phyloP scores from a whole-genome alignment of 2,888 invertebrate species.

The Noctuana brunneofusca region DNA sequence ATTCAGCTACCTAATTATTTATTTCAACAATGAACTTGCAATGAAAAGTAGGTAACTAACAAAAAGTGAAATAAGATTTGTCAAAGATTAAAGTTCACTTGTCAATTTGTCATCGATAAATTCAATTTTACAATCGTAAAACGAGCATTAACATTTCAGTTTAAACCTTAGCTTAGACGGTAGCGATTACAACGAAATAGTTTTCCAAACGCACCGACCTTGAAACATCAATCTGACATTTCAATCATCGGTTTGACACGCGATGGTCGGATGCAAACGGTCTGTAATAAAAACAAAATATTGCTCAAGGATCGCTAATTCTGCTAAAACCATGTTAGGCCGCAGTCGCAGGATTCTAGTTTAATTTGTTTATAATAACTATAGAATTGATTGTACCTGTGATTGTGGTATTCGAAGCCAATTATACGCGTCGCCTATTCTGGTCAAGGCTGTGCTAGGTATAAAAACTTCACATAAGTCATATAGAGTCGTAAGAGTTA shows the following conservation, averaged over 20 bases:
- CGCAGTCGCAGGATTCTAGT: slow-evolving; percentile 24
- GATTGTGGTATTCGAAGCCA: slow-evolving; percentile 26
- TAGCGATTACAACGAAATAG: slow-evolving; percentile 6
- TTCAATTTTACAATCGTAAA: neutral
- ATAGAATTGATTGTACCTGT: slow-evolving; percentile 28
- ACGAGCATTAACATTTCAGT: neutral
- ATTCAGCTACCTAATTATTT: too few relatives aligned
- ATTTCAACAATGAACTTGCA: too few relatives aligned
- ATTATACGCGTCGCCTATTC: slow-evolving; percentile 15
- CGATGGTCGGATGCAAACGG: slow-evolving; percentile 37
- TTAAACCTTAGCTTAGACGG: neutral
- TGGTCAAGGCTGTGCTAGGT: slow-evolving; percentile 20
- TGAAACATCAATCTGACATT: slow-evolving; percentile 32
- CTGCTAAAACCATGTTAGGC: slow-evolving; percentile 37
- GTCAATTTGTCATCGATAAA: neutral
- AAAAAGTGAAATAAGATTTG: too few relatives aligned
- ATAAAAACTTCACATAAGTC: slow-evolving; percentile 15
- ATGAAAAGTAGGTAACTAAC: too few relatives aligned
- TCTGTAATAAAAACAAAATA: slow-evolving; percentile 29
- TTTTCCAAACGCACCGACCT: slow-evolving; percentile 1
- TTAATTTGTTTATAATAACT: slow-evolving; percentile 31
- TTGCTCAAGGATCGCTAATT: slow-evolving; percentile 32
- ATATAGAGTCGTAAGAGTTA: slow-evolving; percentile 6
- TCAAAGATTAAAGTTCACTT: neutral
- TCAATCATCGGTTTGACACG: slow-evolving; percentile 49